A percentile compares a stretch with the other conserved stretches of the same genome.
These are phyloP conservation scores for Dendronephthya gigantea DNA, from an alignment of 64 coral and sea anemone genomes.

Conservation along the genomic window DNA sequence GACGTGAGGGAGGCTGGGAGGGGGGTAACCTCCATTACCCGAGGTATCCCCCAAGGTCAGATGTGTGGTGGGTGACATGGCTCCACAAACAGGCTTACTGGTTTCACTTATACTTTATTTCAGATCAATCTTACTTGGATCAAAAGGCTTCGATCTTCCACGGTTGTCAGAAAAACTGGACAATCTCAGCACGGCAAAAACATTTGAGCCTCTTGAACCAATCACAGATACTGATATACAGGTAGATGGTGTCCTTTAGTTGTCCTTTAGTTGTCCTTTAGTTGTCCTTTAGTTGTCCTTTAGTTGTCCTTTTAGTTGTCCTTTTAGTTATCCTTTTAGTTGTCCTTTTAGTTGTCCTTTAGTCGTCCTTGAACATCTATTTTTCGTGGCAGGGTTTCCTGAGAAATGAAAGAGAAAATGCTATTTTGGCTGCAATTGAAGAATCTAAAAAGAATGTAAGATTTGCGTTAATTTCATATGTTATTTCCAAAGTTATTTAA, in stretches of 20 bases:
- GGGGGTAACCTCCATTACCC: too few species aligned
- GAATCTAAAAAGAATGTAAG: conserved; percentile 93
- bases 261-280: too few species aligned
- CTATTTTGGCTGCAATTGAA: conserved; percentile 94
- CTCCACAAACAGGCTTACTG: too few species aligned
- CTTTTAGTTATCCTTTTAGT: too few species aligned
- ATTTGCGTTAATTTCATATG: neutral
- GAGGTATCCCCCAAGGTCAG: too few species aligned
- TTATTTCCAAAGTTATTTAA: too few species aligned
- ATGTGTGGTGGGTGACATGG: too few species aligned
- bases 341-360: too few species aligned
- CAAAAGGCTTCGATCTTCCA: conserved; percentile 98
- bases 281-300: too few species aligned
- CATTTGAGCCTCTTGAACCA: conserved; percentile 96
- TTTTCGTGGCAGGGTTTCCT: conserved; percentile 99
- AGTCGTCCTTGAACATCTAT: too few species aligned
- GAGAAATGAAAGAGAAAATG: conserved; percentile 99
- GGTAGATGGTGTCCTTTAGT: too few species aligned
- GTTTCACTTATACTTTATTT: neutral
- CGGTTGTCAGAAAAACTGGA: conserved; percentile 87
- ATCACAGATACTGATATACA: conserved; percentile 95
- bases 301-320: too few species aligned
- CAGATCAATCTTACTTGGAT: conserved; percentile 85
- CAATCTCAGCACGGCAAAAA: conserved; percentile 80
- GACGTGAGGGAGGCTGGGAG: neutral